Base-by-base conservation (phyloP, 1,140 invertebrate genomes). In the Ceratina calcarata region DNA sequence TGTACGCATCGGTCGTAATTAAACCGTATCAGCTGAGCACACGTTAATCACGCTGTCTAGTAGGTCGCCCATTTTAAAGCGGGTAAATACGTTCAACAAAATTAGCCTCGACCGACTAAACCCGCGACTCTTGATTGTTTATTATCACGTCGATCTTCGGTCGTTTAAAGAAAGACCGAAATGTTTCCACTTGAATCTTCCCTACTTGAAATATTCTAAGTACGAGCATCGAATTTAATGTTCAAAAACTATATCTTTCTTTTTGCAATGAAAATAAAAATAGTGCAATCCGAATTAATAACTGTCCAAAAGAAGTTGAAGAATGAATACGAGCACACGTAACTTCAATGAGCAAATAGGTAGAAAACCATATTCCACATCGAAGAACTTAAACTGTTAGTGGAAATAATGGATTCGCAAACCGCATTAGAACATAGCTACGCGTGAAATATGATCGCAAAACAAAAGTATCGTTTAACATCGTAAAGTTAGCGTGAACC, bases 11-110 rank as follows among this genome's bases (percentile, higher is more conserved):
- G 58, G 22, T 45, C 20, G 61, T 53, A 78, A 78, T 78, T 78
- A 78, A 72, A 72, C 68, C 61, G 60, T 53, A 78, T 65, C 68
- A 27, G 49, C 51, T 71, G 68, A 64, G 68, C 32, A 53, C 32
- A 51, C 58, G 60, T 57, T 57, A 78, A 70, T 78, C 32, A 7
- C 16, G n/a, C 12, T 16, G 45, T 12, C 10, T 16, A 61, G 20
- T n/a, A 65, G 37, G 55, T 61, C 61, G 65, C 7, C 18, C 18
- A 60, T 62, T 78, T 78, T 57, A 49, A 22, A 72, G 24, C 18
- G 32, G 32, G 16, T 58, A 78, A 78, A 61, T 64, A 65, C 13
- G 51, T 71, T 68, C 20, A 60, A 49, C 37, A 15, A 67, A 57
- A 76, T 60, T 22, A 76, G 22, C 37, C 16, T 76, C 27, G 64